Evolutionary conservation across 2,797 vertebrate species (phyloP).

Genomic region (Sebastes nivosus): DNA sequence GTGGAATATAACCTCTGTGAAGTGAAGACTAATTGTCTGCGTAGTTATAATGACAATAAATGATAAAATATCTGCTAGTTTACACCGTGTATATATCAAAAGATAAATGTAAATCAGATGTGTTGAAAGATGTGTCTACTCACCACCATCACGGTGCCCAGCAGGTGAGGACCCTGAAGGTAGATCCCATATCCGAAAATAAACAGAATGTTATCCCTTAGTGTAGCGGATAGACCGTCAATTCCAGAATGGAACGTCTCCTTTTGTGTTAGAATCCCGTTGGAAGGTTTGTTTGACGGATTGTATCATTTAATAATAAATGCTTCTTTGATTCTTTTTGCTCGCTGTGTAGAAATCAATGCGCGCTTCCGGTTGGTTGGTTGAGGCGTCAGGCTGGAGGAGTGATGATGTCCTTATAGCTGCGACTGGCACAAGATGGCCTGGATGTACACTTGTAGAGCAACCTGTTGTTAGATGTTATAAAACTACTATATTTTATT

Average conservation of each 20-base stretch:
- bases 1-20: no score
- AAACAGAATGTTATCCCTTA: constrained; percentile 40
- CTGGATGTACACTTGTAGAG: background rate
- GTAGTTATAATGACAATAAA: no score
- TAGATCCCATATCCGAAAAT: constrained; percentile 57
- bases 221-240: background rate
- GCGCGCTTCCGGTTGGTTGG: constrained; percentile 79
- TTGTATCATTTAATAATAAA: constrained; percentile 29
- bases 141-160: constrained; percentile 79
- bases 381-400: constrained; percentile 33
- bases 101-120: no score
- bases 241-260: background rate
- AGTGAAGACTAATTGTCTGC: no score
- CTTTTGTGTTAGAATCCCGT: background rate
- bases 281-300: background rate
- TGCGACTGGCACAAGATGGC: constrained; percentile 63
- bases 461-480: constrained; percentile 24
- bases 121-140: constrained; percentile 42
- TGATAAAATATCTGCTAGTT: no score
- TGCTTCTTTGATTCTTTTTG: constrained; percentile 40
- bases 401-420: constrained; percentile 42
- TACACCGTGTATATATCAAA: no score
- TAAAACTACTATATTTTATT: background rate
- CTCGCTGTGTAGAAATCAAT: constrained; percentile 71
- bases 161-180: constrained; percentile 74